Evolutionary conservation across 2,888 invertebrate species (phyloP).

Genomic region (Napeogenes sylphis): DNA sequence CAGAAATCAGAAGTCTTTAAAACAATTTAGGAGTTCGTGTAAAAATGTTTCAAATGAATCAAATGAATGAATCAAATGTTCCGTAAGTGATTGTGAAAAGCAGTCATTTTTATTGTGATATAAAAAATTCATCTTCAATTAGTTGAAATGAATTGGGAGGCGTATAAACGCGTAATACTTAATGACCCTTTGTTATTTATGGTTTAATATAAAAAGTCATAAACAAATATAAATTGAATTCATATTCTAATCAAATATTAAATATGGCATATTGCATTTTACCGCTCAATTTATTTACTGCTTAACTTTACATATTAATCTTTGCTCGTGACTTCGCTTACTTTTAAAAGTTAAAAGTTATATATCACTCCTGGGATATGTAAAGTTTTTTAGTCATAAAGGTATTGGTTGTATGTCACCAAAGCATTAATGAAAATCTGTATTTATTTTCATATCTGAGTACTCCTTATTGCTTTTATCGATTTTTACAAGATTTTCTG

Average conservation of each 20-base stretch:
- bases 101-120: neutral
- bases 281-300: too few relatives aligned
- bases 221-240: neutral
- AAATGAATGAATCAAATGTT: neutral
- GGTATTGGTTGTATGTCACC: too few relatives aligned
- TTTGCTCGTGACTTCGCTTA: too few relatives aligned
- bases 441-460: too few relatives aligned
- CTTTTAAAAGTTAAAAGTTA: too few relatives aligned
- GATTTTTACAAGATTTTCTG: too few relatives aligned
- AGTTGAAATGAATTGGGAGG: neutral
- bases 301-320: too few relatives aligned
- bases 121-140: constrained; percentile 1
- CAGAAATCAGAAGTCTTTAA: too few relatives aligned
- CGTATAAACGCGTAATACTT: neutral
- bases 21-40: neutral
- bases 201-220: neutral
- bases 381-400: too few relatives aligned
- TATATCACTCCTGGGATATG: too few relatives aligned
- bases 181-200: neutral
- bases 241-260: neutral
- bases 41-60: neutral
- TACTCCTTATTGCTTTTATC: too few relatives aligned
- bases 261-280: neutral
- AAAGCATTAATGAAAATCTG: too few relatives aligned
- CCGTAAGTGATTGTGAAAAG: neutral